Base-by-base conservation (phyloP, 1,140 invertebrate genomes). In the Drosophila burlai region DNA sequence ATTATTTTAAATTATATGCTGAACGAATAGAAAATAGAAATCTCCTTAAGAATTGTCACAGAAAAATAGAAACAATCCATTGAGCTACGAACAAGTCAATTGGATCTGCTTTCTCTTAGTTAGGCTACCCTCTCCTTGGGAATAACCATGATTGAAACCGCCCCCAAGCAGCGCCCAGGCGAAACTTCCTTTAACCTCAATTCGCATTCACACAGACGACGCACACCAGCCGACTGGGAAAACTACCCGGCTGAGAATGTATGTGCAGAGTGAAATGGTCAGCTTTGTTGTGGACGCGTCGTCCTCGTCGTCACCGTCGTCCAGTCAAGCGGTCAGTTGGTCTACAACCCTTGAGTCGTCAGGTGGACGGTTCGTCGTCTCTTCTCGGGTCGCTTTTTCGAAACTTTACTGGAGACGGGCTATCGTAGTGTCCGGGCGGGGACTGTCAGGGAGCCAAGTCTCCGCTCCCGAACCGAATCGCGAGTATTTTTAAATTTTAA, bases 101-200 rank as follows among this genome's bases (percentile, higher is more conserved):
- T 18, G 16, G 11, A 31, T 31, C 10, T 42, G 26, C 34, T 34
- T 47, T 3, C 26, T 38, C 15, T 11, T 49, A 75, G 59, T 16
- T 43, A 36, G 43, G 34, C 11, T 46, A 50, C 58, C 29, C 69
- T 43, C 15, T 77, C n/a, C 31, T 31, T 61, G 63, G 57, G 29
- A 40, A 62, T 78, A 58, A 63, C 36, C 50, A 69, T 78, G 75
- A 78, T 78, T 77, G 74, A 77, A 78, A 45, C 76, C 76, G 76
- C 76, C 76, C 76, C 75, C 59, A 49, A 52, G 54, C 52, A 63
- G 54, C 60, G 67, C 42, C 72, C 60, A 21, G 52, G 61, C 77
- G 29, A 75, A 84, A 91, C 87, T 92, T 92, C 91, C 91, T 92
- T 92, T 92, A 92, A 92, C 91, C 91, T 92, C 91, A 92, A 85